A percentile compares a stretch with the other conserved stretches of the same genome.
Evolutionary conservation across 92 coral and sea anemone genomes (phyloP).

Genomic region (Palythoa grandiflora): DNA sequence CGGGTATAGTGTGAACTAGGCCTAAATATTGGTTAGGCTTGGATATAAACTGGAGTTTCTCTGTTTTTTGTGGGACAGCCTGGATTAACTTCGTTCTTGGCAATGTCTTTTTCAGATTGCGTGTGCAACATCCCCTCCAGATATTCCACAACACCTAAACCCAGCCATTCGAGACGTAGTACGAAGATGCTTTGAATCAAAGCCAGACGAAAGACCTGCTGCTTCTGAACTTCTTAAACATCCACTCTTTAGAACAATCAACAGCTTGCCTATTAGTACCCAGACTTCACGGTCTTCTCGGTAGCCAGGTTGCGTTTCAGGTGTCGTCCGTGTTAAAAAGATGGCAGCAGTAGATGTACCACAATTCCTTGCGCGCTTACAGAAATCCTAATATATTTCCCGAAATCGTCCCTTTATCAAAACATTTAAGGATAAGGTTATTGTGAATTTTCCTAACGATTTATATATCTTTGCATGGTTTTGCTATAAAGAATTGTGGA

Average conservation of each 20-base stretch:
- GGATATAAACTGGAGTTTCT: too few species aligned
- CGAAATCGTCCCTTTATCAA: neutral
- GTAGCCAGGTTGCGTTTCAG: neutral
- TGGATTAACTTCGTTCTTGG: neutral
- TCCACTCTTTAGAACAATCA: conserved; percentile 84
- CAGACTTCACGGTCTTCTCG: conserved; percentile 27
- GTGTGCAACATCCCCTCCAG: conserved; percentile 90
- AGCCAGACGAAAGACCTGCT: conserved; percentile 84
- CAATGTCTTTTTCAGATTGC: conserved; percentile 77
- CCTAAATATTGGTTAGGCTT: too few species aligned
- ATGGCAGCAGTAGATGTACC: neutral
- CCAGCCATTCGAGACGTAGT: conserved; percentile 93
- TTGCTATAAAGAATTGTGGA: neutral
- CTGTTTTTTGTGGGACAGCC: neutral
- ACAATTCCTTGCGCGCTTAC: neutral
- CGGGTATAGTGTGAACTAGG: too few species aligned
- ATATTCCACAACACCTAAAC: conserved; percentile 85
- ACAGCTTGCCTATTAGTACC: conserved; percentile 15
- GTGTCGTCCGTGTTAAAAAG: neutral
- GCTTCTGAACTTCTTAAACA: conserved; percentile 88
- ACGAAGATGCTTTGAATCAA: conserved; percentile 88
- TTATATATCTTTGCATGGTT: neutral
- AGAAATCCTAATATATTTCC: neutral
- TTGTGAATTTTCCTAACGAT: neutral
- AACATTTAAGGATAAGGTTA: neutral